Base-by-base conservation (phyloP, 2,113 vertebrate genomes). In the Lasiurus borealis region DNA sequence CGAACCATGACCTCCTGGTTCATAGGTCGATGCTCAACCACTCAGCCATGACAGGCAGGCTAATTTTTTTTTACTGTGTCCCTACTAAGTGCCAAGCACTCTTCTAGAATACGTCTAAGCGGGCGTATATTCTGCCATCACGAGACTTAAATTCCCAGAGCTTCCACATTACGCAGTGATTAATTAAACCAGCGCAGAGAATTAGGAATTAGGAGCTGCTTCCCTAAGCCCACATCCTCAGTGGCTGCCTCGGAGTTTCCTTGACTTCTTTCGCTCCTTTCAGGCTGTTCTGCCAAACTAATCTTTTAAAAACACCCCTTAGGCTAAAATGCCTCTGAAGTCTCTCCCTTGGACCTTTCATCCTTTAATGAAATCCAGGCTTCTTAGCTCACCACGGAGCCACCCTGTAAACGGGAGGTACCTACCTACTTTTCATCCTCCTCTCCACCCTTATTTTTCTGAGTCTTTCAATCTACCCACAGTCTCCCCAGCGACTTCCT, bases 261-360 rank as follows among this genome's bases (percentile, higher is more conserved):
- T 46, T 6, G 16, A 91, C 25, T 93, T 57, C 16, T 31, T 50
- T 85, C 57, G 52, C 34, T 89, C 29, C 19, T 94, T 85, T 85
- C 64, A 66, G 86, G 64, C 25, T 81, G 93, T 91, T 93, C 50
- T 76, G 82, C 31, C 85, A 44, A 93, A 89, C 27, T 86, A 80
- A 93, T 71, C 92, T 95, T 88, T 88, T 93, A 89, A 83, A 89
- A 93, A 83, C 19, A 71, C 54, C 76, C 75, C 18, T 46, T 3
- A 66, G 81, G 76, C 84, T 68, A 85, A 91, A 78, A 93, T 69
- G 71, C 15, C 75, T 59, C 54, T 78, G 40, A 34, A 5, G n/a
- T 78, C 54, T 78, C 59, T 73, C 62, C 72, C 48, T 77, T 44
- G 44, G 34, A 48, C 59, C 77, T 78, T 91, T 90, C 27, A 91